Evolutionary conservation across 1,140 invertebrate species (phyloP), one percentile per base, ranked within the genome.

Genomic region (Aphelenchoides fujianensis): DNA sequence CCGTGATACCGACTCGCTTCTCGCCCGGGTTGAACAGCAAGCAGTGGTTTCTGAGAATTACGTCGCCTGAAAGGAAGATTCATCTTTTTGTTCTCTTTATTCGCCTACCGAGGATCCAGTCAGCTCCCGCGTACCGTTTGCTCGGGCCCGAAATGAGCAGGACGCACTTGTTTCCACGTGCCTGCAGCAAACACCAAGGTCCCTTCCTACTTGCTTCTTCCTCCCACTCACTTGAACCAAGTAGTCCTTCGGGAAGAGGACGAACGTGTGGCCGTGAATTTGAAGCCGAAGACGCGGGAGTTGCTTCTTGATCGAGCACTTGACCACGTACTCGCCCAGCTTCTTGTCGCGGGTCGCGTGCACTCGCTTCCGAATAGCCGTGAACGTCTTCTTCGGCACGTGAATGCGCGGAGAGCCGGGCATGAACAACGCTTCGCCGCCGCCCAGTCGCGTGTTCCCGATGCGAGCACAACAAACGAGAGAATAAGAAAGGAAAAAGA

Each of bases 31-130:
- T 23, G 23, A 48, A 48, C 41, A 12, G 41, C 12, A 48, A 48
- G 23, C 41, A 48, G 41, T 48, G 41, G 41, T 48, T 48, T 23
- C 41, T 12, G 23, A 48, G 41, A 16, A 48, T 23, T 23, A 48
- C 41, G 23, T 48, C 41, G 41, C 41, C 41, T 48, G n/a, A n/a
- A n/a, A n/a, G n/a, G n/a, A n/a, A n/a, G n/a, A n/a, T n/a, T n/a
- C n/a, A n/a, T n/a, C n/a, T n/a, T n/a, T n/a, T n/a, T n/a, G n/a
- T n/a, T n/a, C n/a, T n/a, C n/a, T n/a, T n/a, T n/a, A n/a, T n/a
- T n/a, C n/a, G n/a, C n/a, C n/a, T n/a, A n/a, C 41, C 41, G 12
- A 59, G 19, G 34, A 59, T 59, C 55, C 55, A 59, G 23, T 59
- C 55, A 32, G 55, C 55, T 59, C 55, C 55, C 7, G 5, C 7